These are phyloP conservation scores for Vulpes vulpes DNA, from an alignment of 2,113 vertebrate species.

Conservation along the genomic window DNA sequence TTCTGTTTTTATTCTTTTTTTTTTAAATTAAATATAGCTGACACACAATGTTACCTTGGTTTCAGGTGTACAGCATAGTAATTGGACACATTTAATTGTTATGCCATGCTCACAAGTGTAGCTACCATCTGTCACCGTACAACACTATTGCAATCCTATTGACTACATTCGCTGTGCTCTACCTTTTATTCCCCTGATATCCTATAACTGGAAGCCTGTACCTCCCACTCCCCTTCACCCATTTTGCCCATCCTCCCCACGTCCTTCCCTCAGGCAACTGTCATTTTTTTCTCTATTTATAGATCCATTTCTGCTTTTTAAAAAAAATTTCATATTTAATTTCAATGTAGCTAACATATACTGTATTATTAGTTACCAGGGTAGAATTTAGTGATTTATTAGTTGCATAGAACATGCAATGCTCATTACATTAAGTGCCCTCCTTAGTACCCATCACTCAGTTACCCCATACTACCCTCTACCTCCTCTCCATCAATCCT, in stretches of 20 bases:
- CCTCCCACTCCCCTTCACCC: not conserved
- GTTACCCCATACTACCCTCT: not conserved
- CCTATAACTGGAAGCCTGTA: not conserved
- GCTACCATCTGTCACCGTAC: not conserved
- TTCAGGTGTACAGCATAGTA: not conserved
- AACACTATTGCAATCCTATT: not conserved
- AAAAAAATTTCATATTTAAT: not conserved
- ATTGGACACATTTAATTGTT: not conserved
- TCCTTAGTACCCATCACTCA: not conserved
- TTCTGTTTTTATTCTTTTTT: not conserved
- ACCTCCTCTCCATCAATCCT: not conserved
- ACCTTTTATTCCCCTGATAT: not conserved
- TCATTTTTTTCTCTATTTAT: not conserved
- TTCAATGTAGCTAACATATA: not conserved
- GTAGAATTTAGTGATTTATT: not conserved
- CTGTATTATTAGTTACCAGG: not conserved
- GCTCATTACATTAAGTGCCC: not conserved
- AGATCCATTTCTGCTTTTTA: not conserved
- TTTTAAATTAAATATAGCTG: not conserved
- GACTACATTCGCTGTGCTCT: not conserved
- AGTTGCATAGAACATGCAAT: not conserved
- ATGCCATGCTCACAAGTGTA: not conserved
- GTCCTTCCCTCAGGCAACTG: not conserved
- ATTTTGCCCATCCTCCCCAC: not conserved
- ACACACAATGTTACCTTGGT: not conserved